Evolutionary conservation across 2,888 invertebrate species (phyloP), one percentile per base, ranked within the genome.

Genomic region (Drosophila crucigera): DNA sequence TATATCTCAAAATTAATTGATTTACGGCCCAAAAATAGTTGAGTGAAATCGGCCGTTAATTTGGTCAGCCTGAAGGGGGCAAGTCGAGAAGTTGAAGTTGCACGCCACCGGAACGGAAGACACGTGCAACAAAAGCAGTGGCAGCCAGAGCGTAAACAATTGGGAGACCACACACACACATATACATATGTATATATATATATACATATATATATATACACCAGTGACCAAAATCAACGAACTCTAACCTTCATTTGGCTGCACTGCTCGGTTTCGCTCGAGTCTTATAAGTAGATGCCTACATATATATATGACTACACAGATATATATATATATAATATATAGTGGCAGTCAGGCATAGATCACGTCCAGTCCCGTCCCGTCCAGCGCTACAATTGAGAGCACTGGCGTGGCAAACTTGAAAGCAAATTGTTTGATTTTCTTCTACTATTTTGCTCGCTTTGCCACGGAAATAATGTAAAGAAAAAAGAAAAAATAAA

Each of bases 231-330:
- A 71, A 88, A 79, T 78, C 81, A 80, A 68, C 83, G 89, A 90
- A 90, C 91, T 91, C 81, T 83, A 83, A 84, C 89, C 87, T 87
- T 81, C 79, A 78, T 62, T 81, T 68, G 54, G 69, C 43, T 69
- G 75, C 72, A 62, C 53, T 58, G 56, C 33, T 30, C 39, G 37
- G 28, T 39, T 56, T 28, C 56, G 39, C 39, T 56, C 22, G 14
- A 30, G 25, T n/a, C 39, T 2, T n/a, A 28, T 55, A 19, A 25
- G 28, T n/a, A 28, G 7, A n/a, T 11, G 53, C 39, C 28, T 35
- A 39, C 10, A 54, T 53, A 41, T 41, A 37, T 10, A 37, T 39
- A 22, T 35, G 7, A 37, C 22, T 56, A 41, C 35, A 37, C 3
- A 31, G 33, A 30, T 30, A 11, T 5, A 53, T n/a, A 28, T 41